phyloP scores from a whole-genome alignment of 2,888 invertebrate genomes.

The Ophraella communa region DNA sequence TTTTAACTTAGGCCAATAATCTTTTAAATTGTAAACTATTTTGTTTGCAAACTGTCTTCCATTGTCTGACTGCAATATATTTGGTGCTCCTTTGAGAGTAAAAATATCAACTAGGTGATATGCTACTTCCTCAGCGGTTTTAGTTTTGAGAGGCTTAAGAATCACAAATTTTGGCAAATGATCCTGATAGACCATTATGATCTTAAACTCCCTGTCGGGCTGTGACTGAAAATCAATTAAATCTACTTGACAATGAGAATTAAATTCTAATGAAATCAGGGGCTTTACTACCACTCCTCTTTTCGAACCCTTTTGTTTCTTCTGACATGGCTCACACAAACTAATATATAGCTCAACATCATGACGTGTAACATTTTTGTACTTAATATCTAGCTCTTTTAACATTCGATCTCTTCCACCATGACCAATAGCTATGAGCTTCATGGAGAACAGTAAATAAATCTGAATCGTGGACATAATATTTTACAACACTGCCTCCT shows the following conservation, averaged over 20 bases:
- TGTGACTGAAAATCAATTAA: no score
- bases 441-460: no score
- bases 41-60: slow-evolving; percentile 7
- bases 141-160: not conserved
- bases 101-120: not conserved
- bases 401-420: no score
- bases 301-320: no score
- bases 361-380: not conserved
- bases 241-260: no score
- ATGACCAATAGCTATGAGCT: no score
- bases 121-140: not conserved
- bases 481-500: not conserved
- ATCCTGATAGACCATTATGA: slow-evolving; percentile 1
- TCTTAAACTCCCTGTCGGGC: not conserved
- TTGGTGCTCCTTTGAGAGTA: slow-evolving; percentile 1
- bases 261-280: no score
- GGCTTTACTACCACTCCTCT: no score
- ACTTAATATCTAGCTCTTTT: no score
- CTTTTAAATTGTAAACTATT: not conserved
- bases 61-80: slow-evolving; percentile 8
- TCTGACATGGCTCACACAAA: not conserved
- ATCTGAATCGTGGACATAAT: no score
- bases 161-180: slow-evolving; percentile 10
- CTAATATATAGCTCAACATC: not conserved
- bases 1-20: not conserved